Evolutionary conservation across 2,113 vertebrate species (phyloP), one percentile per base, ranked within the genome.

Genomic region (Macrotus californicus): DNA sequence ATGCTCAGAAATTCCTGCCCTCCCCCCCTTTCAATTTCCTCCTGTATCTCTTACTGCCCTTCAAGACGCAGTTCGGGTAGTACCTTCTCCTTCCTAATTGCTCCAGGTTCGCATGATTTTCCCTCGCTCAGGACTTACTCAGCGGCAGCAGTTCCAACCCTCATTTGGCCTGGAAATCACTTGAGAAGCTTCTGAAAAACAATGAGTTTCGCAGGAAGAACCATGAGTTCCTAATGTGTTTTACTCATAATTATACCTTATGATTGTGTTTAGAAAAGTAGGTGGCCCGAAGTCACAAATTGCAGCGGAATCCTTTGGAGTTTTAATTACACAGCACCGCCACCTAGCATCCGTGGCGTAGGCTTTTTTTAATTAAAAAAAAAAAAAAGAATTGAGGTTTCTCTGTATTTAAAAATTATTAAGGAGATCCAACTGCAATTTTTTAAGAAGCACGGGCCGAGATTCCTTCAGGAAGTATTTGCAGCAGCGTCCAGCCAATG

Each of bases 321-420:
- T 92, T 98, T 98, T 97, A 97, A 97, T 97, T 98, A 97, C 97
- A 93, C 98, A 96, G 98, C 97, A 98, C 93, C 98, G 98, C 98
- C 98, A 98, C 97, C 98, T 98, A 98, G 98, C 98, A 98, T 97
- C 98, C 81, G 64, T 87, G 91, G 50, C 80, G 2, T 26, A 85
- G 86, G 31, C 56, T 50, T 56, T 56, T 56, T 56, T 56, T n/a
- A 73, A 56, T 64, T 70, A 22, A 50, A 50, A 14, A 84, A 54
- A 84, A 54, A 64, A 83, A 56, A 80, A 39, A 77, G 39, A 72
- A 56, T 72, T 19, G 87, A 56, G 41, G 64, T 48, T 94, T 13
- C 0, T 80, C 87, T 94, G 34, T 91, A 84, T 80, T 93, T 86
- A 6, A 59, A 94, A 87, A 24, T 82, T 87, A 93, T 96, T 87